Evolutionary conservation across 2,888 invertebrate species (phyloP).

Genomic region (Dryobota labecula): DNA sequence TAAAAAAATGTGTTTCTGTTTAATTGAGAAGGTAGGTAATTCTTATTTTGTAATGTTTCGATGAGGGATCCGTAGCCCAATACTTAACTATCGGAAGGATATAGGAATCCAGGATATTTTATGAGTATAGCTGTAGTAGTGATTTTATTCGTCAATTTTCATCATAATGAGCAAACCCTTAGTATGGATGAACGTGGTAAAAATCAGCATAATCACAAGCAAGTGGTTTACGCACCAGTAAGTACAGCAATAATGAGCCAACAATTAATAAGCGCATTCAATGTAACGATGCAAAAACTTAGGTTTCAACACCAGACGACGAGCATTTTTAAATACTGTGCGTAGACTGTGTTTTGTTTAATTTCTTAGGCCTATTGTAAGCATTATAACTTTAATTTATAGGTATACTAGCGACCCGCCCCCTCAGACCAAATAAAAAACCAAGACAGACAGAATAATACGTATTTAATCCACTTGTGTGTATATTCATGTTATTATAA

Average conservation of each 20-base stretch:
- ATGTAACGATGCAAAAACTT: conserved; percentile 45
- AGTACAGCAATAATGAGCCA: conserved; percentile 58
- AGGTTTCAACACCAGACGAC: conserved; percentile 47
- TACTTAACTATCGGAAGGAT: not conserved
- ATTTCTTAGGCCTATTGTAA: not conserved
- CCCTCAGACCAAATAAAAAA: too few relatives aligned
- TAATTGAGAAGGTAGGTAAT: not conserved
- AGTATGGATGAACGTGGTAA: conserved; percentile 34
- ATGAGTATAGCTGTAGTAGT: not conserved
- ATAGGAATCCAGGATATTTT: not conserved
- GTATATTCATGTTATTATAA: too few relatives aligned
- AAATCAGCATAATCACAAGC: conserved; percentile 59
- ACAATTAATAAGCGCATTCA: conserved; percentile 51
- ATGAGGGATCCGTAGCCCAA: not conserved
- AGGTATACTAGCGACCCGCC: not conserved
- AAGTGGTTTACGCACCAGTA: conserved; percentile 58
- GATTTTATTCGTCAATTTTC: not conserved
- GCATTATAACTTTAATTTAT: too few relatives aligned
- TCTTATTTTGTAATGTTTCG: not conserved
- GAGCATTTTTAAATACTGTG: conserved; percentile 29
- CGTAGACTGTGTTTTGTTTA: not conserved
- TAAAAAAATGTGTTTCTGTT: not conserved
- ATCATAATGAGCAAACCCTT: conserved; percentile 40
- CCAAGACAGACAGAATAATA: too few relatives aligned
- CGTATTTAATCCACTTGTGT: too few relatives aligned